Base-by-base conservation (phyloP, 2,113 vertebrate species). In the Puffinus mauretanicus region DNA sequence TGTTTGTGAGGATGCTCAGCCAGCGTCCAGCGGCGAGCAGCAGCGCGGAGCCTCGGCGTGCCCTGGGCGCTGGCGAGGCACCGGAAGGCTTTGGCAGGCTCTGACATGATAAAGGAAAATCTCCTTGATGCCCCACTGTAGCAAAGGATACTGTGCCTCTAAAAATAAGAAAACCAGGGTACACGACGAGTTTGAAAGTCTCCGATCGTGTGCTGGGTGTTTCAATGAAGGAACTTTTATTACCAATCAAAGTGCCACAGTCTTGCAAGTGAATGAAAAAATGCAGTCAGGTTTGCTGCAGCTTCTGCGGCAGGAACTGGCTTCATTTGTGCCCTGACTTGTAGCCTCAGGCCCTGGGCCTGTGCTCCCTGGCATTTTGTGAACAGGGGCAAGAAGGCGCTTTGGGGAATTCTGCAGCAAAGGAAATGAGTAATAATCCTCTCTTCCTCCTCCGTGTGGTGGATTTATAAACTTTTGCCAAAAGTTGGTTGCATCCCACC, bases 341-440 rank as follows among this genome's bases (percentile, higher is more conserved):
- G 36, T 19, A 49, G 22, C 47, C 66, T 32, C 49, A 25, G 9
- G 20, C 15, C 32, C 42, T 5, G 7, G 13, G 8, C 25, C 4
- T 18, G 32, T 19, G 13, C 16, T 36, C 30, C 24, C 11, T 7
- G 34, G 7, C 11, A 30, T 18, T 58, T 29, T 30, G 26, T 27
- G 46, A 40, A 3, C 4, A 9, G 8, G 14, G 40, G 4, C 36
- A 51, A 42, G 42, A 32, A 60, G 10, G 5, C 0, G 4, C 51
- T 83, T 77, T 7, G 6, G 34, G 52, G 36, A 75, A 36, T 58
- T 64, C 66, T 62, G 27, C 67, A 30, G 32, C 46, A n/a, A 36
- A 82, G 34, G 34, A 65, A 71, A 55, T 6, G 12, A 61, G 7
- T 16, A 21, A 40, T 34, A n/a, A 49, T 5, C 32, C 18, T 62